Evolutionary conservation across 2,797 vertebrate species (phyloP), one percentile per base, ranked within the genome.

Genomic region (Lemur catta): DNA sequence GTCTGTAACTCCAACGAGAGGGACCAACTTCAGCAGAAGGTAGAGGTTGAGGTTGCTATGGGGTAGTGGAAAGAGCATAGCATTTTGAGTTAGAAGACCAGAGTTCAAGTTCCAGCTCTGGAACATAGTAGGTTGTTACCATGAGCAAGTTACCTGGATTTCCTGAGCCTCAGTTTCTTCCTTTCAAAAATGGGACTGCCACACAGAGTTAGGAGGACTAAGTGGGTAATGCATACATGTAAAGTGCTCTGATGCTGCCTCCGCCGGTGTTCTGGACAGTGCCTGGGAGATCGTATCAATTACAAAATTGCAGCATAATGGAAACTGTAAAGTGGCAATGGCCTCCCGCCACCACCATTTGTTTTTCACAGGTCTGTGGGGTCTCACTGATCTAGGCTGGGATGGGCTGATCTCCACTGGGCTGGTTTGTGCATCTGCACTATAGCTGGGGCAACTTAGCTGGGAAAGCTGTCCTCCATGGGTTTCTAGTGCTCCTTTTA

Each of bases 221-320:
- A 59, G 46, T 20, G 65, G 14, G 18, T 4, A 10, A 55, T 13
- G 22, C 0, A 4, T 2, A 2, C 6, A 2, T 30, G 0, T 41
- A 24, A 89, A 6, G 26, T 38, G 26, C 4, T 1, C 17, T 33
- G 11, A 6, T 13, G 7, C 65, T 69, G 17, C 52, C 22, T 63
- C 65, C 55, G 24, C 20, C 5, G 8, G 43, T n/a, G 41, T 55
- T 61, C 81, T 50, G 46, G 72, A 17, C 11, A 24, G 30, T 26
- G n/a, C 41, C 84, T 57, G 35, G 80, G 92, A 79, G 75, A 63
- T 28, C 50, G 13, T 12, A 7, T 46, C 48, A 55, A 6, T 12
- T 61, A 74, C 35, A 38, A 71, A 59, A 88, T 22, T 12, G 43
- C n/a, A 6, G 41, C 43, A 35, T 69, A 50, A 38, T 35, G 50